Evolutionary conservation across 2,113 vertebrate species (phyloP).

Genomic region (Mixornis gularis): DNA sequence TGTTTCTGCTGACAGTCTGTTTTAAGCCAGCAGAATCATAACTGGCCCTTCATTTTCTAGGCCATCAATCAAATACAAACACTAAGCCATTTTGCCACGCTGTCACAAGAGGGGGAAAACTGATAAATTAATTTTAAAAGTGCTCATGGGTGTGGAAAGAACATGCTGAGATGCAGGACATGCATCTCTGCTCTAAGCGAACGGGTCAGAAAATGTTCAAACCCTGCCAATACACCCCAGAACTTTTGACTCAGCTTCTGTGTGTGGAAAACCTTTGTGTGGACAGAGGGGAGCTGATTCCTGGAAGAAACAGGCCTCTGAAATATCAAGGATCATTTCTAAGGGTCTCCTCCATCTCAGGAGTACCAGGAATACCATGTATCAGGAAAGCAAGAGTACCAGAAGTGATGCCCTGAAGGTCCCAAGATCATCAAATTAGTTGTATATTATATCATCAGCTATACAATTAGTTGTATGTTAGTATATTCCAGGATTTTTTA

Average conservation of each 20-base stretch:
- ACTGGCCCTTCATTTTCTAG: not conserved
- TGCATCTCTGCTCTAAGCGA: not conserved
- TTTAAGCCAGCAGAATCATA: not conserved
- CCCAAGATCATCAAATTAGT: not conserved
- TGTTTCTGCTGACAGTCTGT: not conserved
- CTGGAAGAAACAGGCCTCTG: not conserved
- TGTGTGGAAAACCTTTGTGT: not conserved
- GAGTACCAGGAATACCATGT: not conserved
- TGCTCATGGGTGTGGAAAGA: not conserved
- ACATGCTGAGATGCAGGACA: not conserved
- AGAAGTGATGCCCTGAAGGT: not conserved
- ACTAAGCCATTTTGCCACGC: not conserved
- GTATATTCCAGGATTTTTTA: not conserved
- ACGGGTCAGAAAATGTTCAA: not conserved
- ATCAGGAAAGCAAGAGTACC: not conserved
- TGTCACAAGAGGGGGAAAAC: not conserved
- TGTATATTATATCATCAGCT: too few species aligned
- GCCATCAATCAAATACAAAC: not conserved
- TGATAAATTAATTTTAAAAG: not conserved
- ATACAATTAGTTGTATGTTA: not conserved
- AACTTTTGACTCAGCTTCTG: not conserved
- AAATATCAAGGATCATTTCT: not conserved
- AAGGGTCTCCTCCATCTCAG: not conserved
- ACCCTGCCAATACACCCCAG: not conserved
- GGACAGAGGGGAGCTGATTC: not conserved